phyloP scores from a whole-genome alignment of 2,888 invertebrate genomes.

The Neelides folsomi region DNA sequence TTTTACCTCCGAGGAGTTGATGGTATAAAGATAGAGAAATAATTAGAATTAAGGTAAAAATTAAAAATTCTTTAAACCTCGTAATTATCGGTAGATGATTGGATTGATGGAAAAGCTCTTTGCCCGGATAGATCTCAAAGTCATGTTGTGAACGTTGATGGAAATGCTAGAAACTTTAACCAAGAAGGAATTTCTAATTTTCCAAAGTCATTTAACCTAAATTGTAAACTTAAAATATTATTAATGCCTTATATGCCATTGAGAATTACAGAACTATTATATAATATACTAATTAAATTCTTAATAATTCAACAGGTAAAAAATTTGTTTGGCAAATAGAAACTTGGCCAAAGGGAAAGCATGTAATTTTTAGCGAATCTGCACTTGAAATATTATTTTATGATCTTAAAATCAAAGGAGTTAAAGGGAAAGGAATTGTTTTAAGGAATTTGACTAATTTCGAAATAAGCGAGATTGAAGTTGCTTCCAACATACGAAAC shows the following conservation, averaged over 20 bases:
- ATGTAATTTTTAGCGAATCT: constrained; percentile 1
- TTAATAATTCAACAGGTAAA: constrained; percentile 13
- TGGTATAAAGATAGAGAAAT: constrained; percentile 6
- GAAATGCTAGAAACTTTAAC: constrained; percentile 8
- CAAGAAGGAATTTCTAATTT: constrained; percentile 1
- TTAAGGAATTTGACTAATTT: constrained; percentile 13
- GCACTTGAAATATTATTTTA: constrained; percentile 18
- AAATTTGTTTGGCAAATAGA: constrained; percentile 18
- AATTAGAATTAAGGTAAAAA: neutral
- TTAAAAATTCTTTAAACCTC: neutral
- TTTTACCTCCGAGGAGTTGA: constrained; percentile 20
- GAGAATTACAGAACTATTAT: no score
- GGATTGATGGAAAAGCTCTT: constrained; percentile 25
- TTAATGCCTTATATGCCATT: no score
- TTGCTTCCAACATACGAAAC: neutral
- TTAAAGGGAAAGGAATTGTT: constrained; percentile 19
- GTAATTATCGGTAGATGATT: constrained; percentile 13
- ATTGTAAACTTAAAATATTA: constrained; percentile 15
- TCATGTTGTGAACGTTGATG: constrained; percentile 15
- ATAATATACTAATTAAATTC: no score
- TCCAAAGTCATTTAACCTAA: constrained; percentile 24
- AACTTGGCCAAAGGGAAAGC: constrained; percentile 22
- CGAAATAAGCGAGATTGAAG: neutral
- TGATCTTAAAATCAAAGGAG: constrained; percentile 22
- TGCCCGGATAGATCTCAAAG: constrained; percentile 12